phyloP scores from a whole-genome alignment of 2,797 vertebrate genomes.

The Artibeus lituratus region DNA sequence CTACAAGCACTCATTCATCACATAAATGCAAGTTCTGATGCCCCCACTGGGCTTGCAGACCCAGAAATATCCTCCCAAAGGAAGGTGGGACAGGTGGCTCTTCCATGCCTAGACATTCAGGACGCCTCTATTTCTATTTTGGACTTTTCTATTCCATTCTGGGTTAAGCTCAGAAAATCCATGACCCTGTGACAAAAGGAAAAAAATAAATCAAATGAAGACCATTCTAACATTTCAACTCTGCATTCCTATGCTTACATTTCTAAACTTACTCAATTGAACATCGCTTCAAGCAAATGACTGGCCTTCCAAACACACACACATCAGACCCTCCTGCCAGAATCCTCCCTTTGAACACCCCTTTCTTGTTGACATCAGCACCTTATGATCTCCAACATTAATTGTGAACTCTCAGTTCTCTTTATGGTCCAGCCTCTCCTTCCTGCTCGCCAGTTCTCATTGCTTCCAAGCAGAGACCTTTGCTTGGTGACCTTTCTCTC shows the following conservation, averaged over 20 bases:
- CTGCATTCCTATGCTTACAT: not conserved
- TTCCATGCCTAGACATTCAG: not conserved
- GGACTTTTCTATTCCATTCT: not conserved
- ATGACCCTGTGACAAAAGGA: not conserved
- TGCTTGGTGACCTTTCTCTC: not conserved
- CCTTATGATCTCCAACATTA: not conserved
- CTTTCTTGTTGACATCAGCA: not conserved
- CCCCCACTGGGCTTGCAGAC: not conserved
- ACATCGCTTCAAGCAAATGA: not conserved
- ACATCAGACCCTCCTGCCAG: not conserved
- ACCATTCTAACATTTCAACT: not conserved
- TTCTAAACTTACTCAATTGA: not conserved
- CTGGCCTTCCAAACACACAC: not conserved
- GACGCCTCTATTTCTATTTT: not conserved
- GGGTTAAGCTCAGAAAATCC: not conserved
- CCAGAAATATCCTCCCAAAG: not conserved
- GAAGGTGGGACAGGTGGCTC: not conserved
- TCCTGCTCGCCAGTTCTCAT: not conserved
- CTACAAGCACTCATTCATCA: not conserved
- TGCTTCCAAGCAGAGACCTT: not conserved
- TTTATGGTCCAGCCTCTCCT: not conserved
- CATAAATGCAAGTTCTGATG: not conserved
- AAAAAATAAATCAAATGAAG: constrained; percentile 4
- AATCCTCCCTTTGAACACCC: not conserved
- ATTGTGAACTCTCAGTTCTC: not conserved